These are phyloP conservation scores for Actinia tenebrosa DNA, from an alignment of 64 coral and sea anemone genomes.

Conservation along the genomic window DNA sequence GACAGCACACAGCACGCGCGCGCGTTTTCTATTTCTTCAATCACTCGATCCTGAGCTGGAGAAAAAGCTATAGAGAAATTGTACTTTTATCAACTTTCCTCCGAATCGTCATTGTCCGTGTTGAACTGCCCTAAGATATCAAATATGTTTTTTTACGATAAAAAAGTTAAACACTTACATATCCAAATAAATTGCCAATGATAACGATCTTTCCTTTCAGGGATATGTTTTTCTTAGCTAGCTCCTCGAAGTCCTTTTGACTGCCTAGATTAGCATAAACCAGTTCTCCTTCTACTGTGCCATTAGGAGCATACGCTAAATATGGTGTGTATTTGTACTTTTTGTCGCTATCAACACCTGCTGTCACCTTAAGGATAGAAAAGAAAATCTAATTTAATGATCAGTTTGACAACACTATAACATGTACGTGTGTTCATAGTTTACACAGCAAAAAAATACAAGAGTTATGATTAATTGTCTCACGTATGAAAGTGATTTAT, in stretches of 20 bases:
- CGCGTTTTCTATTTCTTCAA: too few relatives aligned
- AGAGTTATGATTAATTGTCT: too few relatives aligned
- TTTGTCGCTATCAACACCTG: constrained; percentile 5
- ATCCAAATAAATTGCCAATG: constrained; percentile 7
- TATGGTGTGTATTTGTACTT: constrained; percentile 26
- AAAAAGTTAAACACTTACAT: background rate
- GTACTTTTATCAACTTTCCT: too few relatives aligned
- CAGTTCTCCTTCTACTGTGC: constrained; percentile 45
- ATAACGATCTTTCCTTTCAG: constrained; percentile 56
- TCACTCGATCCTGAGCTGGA: too few relatives aligned
- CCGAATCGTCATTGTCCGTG: too few relatives aligned
- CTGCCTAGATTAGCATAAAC: constrained; percentile 30
- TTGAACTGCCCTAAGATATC: too few relatives aligned
- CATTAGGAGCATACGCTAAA: constrained; percentile 48
- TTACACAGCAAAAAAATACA: too few relatives aligned
- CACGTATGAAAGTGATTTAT: too few relatives aligned
- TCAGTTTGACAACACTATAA: background rate
- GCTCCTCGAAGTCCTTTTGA: constrained; percentile 26
- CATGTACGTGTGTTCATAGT: too few relatives aligned
- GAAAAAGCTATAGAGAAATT: too few relatives aligned
- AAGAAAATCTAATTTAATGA: background rate
- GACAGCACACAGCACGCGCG: too few relatives aligned
- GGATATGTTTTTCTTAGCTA: constrained; percentile 47
- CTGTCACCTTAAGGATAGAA: constrained; percentile 14
- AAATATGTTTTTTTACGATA: background rate